Percentiles rank a stretch among this genome's conserved stretches.
Conservation (phyloP, 2,113 vertebrate genomes). For the Sylvia atricapilla region DNA sequence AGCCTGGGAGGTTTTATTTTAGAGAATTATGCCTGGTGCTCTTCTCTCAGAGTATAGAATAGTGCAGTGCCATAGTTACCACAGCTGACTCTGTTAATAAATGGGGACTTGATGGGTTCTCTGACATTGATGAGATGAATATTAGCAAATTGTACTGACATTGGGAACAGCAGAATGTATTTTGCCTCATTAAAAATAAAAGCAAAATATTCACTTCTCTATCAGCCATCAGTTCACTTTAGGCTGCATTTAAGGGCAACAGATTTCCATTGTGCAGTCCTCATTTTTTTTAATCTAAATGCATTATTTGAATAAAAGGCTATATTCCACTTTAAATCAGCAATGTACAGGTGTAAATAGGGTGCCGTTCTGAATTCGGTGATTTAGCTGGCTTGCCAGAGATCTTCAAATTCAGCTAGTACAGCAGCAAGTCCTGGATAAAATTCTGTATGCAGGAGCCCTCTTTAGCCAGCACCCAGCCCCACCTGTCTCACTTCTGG, state of each 20-base stretch:
- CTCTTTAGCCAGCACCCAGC: background rate
- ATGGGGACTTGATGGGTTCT: background rate
- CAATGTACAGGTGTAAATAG: accelerated
- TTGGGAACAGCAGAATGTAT: background rate
- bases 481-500: background rate
- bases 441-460: background rate
- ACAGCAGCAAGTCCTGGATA: accelerated
- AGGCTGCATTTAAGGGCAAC: background rate
- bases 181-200: background rate
- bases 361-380: background rate
- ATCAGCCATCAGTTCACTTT: background rate
- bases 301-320: background rate
- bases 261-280: background rate
- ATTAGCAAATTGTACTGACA: background rate
- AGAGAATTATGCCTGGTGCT: background rate
- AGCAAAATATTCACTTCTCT: background rate
- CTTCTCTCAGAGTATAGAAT: background rate
- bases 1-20: background rate
- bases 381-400: background rate
- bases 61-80: background rate
- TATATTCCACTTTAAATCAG: background rate
- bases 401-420: background rate
- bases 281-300: background rate
- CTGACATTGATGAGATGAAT: background rate
- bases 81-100: background rate